Base-by-base conservation (phyloP, 2,888 invertebrate genomes). In the Cryptosula pallasiana region DNA sequence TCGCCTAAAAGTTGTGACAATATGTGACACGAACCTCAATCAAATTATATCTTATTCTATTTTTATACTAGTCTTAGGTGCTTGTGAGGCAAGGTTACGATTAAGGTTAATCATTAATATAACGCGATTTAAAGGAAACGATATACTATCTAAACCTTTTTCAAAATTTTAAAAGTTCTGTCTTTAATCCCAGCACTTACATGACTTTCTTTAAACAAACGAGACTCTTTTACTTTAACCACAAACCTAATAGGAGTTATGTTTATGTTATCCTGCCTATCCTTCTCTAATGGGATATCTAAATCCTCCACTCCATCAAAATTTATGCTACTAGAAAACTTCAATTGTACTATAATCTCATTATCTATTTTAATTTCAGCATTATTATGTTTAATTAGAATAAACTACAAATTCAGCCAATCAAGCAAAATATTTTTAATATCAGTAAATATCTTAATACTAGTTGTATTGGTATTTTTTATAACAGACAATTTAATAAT, bases 41-140 rank as follows among this genome's bases (percentile, higher is more conserved):
- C n/a, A 35, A 73, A 23, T 23, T 69, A 69, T 69, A 71, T 55
- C 63, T 34, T 23, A 77, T 3, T 72, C 71, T 25, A 72, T 77
- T 72, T 72, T 78, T 58, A 73, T 77, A 23, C 72, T 80, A 71
- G 76, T 75, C 13, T 71, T 80, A 35, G 73, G 75, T 9, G 89
- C 90, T 71, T 89, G 89, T 88, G 90, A 90, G 34, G 88, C 89
- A 0, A 88, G 87, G 76, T 87, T 90, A 84, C 89, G 89, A 0
- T 78, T 90, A 79, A 87, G 88, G 5, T 86, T 90, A 87, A 87
- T 90, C 84, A 87, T 89, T 77, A 86, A 87, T 63, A 85, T 89
- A 85, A 87, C 89, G 87, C 89, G 89, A 16, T 86, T 86, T 74
- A 87, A 88, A 86, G 89, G 89, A 0, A 89, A 88, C 86, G 89